phyloP scores from a whole-genome alignment of 2,888 invertebrate species.

The Caenorhabditis virilis region DNA sequence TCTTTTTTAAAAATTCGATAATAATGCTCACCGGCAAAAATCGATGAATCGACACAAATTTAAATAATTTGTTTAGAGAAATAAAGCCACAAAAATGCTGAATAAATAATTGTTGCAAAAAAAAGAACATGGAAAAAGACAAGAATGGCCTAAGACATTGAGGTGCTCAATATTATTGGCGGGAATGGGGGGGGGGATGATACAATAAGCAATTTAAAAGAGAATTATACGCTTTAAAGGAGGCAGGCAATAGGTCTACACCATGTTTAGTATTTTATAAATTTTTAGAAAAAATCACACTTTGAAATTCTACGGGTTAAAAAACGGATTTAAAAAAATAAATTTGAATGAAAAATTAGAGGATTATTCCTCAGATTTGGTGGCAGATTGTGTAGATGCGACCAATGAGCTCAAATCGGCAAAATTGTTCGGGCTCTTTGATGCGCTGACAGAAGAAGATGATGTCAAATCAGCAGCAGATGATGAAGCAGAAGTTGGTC shows the following conservation, averaged over 20 bases:
- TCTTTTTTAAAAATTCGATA: no score
- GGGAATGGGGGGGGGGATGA: neutral
- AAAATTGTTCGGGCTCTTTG: slow-evolving; percentile 27
- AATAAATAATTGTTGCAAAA: neutral
- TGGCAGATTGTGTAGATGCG: neutral
- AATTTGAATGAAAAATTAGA: neutral
- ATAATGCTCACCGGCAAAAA: slow-evolving; percentile 33
- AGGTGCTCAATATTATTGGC: slow-evolving; percentile 18
- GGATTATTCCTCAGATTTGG: neutral
- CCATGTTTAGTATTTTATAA: slow-evolving; percentile 1
- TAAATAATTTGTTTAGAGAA: slow-evolving; percentile 14
- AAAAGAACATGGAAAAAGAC: neutral
- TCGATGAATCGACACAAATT: slow-evolving; percentile 23
- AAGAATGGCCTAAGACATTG: slow-evolving; percentile 14
- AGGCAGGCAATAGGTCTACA: slow-evolving; percentile 22
- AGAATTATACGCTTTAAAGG: no score
- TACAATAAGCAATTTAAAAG: no score
- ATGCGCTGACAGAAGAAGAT: slow-evolving; percentile 2
- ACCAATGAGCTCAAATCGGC: slow-evolving; percentile 32
- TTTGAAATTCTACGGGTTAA: neutral
- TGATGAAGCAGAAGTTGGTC: neutral
- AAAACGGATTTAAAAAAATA: neutral
- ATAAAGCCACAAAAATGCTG: slow-evolving; percentile 20
- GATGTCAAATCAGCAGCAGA: neutral
- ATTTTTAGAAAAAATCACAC: neutral